A percentile compares a stretch with the other conserved stretches of the same genome.
Conservation (phyloP, 2,113 vertebrate genomes). For the Petaurus breviceps region DNA sequence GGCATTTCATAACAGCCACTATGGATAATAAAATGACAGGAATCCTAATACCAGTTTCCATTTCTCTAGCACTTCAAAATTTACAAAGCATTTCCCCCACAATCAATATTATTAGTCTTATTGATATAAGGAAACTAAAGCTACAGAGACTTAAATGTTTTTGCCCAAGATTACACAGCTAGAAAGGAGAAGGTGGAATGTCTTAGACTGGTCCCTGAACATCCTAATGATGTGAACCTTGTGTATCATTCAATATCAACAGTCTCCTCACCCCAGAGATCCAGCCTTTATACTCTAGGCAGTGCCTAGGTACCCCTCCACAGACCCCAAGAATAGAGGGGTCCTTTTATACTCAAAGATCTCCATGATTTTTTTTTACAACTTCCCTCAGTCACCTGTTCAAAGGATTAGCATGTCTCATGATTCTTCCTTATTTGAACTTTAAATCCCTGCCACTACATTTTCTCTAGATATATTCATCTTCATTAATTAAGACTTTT, state of each 20-base stretch:
- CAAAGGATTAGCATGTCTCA: background rate
- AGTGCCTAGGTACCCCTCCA: background rate
- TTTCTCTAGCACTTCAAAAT: background rate
- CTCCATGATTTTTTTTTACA: background rate
- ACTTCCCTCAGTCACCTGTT: background rate
- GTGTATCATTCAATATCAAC: background rate
- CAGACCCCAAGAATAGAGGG: background rate
- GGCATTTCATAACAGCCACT: background rate
- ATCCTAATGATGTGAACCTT: background rate
- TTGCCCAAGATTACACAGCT: background rate
- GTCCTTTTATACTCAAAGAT: background rate
- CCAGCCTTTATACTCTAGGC: background rate
- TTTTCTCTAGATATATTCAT: constrained; percentile 34
- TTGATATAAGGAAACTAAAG: background rate
- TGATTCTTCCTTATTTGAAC: background rate
- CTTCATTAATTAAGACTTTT: background rate
- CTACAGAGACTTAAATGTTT: background rate
- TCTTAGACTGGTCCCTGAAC: background rate
- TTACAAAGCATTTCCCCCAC: background rate
- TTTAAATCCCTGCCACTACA: background rate
- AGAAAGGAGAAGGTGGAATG: background rate
- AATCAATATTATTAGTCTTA: background rate
- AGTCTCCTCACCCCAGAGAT: background rate
- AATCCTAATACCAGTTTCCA: background rate
- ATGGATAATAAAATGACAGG: background rate